Base-by-base conservation (phyloP, 2,888 invertebrate species). In the Rugalucina vietnamica region DNA sequence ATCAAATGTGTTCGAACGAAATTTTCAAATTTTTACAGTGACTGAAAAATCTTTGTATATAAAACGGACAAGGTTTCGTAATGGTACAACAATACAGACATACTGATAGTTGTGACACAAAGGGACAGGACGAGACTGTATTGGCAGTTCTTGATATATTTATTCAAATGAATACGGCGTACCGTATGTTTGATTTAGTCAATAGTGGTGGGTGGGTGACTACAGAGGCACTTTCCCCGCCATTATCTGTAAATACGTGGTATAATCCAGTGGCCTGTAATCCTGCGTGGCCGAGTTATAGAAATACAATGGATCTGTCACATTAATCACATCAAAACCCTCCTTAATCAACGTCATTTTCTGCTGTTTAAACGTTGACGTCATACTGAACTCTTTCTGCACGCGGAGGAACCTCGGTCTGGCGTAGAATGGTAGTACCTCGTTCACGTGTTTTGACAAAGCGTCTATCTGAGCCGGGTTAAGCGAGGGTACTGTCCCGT, bases 391-490 rank as follows among this genome's bases (percentile, higher is more conserved):
- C 34, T 81, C 79, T n/a, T 82, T 72, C 69, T 75, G 72, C 4
- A 88, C 75, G 27, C 88, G 75, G n/a, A 88, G 27, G 54, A 88
- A 88, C 36, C 84, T 76, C 8, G 86, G 88, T 43, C 91, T 81
- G 34, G 93, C 92, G 73, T 93, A 93, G 0, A 83, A n/a, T 21
- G 93, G 91, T 10, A 93, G 83, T 32, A 87, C 75, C 12, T 86
- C 82, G n/a, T 81, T 77, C 76, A 88, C 88, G 34, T 89, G 88
- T 18, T 82, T 71, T 49, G 82, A 89, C 0, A 92, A 71, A 1
- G 57, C 81, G 0, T 57, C 54, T 1, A 90, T 34, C 34, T 87
- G 81, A 0, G 81, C 78, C 0, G 80, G 75, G 4, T 85, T 71
- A 0, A 83, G 39, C 37, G 18, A 24, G 1, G 14, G 18, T 12